phyloP scores from a whole-genome alignment of 2,888 invertebrate genomes.

The Eupithecia abbreviata region DNA sequence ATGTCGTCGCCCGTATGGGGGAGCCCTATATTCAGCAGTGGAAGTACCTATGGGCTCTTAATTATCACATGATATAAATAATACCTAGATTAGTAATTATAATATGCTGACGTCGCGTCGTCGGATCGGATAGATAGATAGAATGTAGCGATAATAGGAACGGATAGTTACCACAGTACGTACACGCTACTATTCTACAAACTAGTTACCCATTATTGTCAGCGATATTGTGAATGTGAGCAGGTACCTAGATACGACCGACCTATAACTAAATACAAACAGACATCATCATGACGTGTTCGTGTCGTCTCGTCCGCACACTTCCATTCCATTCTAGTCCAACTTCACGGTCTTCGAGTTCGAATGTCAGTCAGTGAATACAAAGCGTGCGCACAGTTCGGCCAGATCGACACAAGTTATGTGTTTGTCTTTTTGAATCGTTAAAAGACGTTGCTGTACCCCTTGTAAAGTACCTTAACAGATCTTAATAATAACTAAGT shows the following conservation, averaged over 20 bases:
- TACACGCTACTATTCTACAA: neutral
- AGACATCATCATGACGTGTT: conserved; percentile 38
- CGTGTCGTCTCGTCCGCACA: conserved; percentile 46
- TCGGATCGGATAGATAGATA: too few relatives aligned
- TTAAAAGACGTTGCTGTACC: neutral
- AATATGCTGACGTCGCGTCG: too few relatives aligned
- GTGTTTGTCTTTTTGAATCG: neutral
- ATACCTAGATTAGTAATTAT: too few relatives aligned
- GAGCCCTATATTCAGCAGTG: too few relatives aligned
- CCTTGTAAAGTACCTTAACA: neutral
- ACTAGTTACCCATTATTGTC: neutral
- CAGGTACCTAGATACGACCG: neutral
- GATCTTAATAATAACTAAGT: neutral
- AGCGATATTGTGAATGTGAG: conserved; percentile 25
- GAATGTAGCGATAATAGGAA: neutral
- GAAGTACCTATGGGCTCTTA: too few relatives aligned
- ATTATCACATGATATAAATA: too few relatives aligned
- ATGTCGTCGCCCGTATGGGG: too few relatives aligned
- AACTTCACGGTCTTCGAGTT: conserved; percentile 51
- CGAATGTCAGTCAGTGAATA: conserved; percentile 63
- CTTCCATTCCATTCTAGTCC: conserved; percentile 49
- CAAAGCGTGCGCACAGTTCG: conserved; percentile 59
- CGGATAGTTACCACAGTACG: neutral
- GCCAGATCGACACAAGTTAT: conserved; percentile 30
- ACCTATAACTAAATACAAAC: neutral